These are phyloP conservation scores for Aleiodes sp. DNA, from an alignment of 1,140 invertebrate species.

Conservation along the genomic window DNA sequence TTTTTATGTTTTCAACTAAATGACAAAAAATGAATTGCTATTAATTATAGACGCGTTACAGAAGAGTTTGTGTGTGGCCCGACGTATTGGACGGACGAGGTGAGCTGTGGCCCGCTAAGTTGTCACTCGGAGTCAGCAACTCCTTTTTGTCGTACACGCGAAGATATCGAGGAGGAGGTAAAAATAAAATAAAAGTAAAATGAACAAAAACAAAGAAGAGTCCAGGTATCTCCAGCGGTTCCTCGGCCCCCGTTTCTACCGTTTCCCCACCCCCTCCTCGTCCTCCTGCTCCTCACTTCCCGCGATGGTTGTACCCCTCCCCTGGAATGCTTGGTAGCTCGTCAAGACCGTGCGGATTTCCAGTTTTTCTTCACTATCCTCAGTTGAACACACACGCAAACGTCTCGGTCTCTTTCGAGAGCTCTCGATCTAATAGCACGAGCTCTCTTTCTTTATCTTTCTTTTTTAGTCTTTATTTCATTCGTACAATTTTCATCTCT, in stretches of 20 bases:
- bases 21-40: no score
- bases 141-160: conserved; percentile 46
- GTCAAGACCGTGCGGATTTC: conserved; percentile 56
- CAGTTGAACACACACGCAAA: conserved; percentile 47
- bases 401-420: no score
- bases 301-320: conserved; percentile 36
- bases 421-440: conserved; percentile 58
- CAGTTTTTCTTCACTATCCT: conserved; percentile 53
- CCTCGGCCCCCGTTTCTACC: no score
- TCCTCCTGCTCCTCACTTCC: conserved; percentile 11
- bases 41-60: conserved; percentile 23
- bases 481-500: background rate
- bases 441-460: conserved; percentile 32
- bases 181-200: background rate
- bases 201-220: background rate
- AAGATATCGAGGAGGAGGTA: background rate
- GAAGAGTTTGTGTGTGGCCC: conserved; percentile 55
- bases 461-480: background rate
- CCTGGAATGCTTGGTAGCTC: conserved; percentile 30
- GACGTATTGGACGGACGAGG: conserved; percentile 48
- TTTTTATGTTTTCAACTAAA: no score
- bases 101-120: conserved; percentile 61
- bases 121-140: conserved; percentile 58
- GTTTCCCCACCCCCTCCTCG: background rate
- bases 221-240: background rate